Base-by-base conservation (phyloP, 2,797 vertebrate species). In the Emydoidea blandingii region DNA sequence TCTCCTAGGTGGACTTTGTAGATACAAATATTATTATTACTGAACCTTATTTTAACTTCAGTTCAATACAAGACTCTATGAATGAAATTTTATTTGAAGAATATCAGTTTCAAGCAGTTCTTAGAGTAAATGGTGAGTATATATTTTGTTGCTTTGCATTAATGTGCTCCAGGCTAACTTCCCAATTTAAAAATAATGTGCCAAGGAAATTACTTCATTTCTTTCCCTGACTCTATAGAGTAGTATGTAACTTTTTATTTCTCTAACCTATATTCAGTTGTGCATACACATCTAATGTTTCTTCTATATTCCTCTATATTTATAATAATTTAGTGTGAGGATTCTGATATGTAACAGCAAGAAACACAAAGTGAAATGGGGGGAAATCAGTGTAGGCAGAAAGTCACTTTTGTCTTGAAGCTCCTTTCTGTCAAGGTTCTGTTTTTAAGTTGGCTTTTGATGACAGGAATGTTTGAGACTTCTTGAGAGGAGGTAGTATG, bases 81-180 rank as follows among this genome's bases (percentile, higher is more conserved):
- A 99, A 99, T 96, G 99, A 99, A 98, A 99, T 99, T 91, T 98
- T 99, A 19, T 99, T 99, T 98, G 99, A 99, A 97, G 99, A 99
- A 97, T 99, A 99, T 96, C 99, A 99, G 25, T 99, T 99, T 97
- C 99, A 99, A 98, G 99, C 99, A 27, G 99, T 99, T 81, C 98
- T 99, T 89, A 98, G 99, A 97, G 99, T 98, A 88, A 99, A 99
- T 79, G 98, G 99, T 99, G 94, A 98, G 98, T 98, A 81, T 91
- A 23, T 89, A 19, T 91, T 79, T 37, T 83, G 50, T 44, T 76
- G 31, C 29, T 91, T 91, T 18, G 1, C 4, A 52, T 91, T 84
- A 81, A 34, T 81, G 0, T 84, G 34, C 92, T 79, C 83, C 92
- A 94, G 25, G 15, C 72, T 80, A 90, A 85, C 14, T 6, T 80